phyloP scores from a whole-genome alignment of 2,888 invertebrate species.

The Limnephilus marmoratus region DNA sequence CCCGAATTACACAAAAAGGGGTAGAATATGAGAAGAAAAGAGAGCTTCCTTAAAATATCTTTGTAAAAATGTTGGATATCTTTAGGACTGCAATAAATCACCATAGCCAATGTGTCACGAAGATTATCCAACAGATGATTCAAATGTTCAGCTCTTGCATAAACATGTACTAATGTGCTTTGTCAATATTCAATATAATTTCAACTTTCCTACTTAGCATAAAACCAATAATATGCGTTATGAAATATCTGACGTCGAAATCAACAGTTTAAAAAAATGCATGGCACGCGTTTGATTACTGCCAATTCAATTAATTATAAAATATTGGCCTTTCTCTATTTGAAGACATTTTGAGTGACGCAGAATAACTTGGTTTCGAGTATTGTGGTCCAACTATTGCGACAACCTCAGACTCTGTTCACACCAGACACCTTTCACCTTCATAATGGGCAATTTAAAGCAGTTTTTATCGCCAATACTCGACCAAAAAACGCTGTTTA shows the following conservation, averaged over 20 bases:
- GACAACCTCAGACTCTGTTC: background rate
- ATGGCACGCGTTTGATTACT: background rate
- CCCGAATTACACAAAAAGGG: too few relatives aligned
- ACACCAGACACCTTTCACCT: background rate
- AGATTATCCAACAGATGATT: background rate
- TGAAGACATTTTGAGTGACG: background rate
- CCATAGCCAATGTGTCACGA: too few relatives aligned
- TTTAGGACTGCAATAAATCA: too few relatives aligned
- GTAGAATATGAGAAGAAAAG: too few relatives aligned
- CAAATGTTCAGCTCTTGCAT: background rate
- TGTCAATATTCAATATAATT: background rate
- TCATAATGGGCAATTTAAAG: background rate
- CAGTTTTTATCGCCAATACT: background rate
- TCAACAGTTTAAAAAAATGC: background rate
- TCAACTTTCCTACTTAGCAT: background rate
- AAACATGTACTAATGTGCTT: background rate
- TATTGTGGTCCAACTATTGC: background rate
- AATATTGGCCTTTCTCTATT: background rate
- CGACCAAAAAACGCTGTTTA: background rate
- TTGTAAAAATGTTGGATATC: too few relatives aligned
- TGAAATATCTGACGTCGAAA: background rate
- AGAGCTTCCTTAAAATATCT: too few relatives aligned
- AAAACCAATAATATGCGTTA: background rate
- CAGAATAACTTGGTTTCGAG: background rate
- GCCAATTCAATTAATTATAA: background rate